Evolutionary conservation across 2,888 invertebrate genomes (phyloP), one percentile per base, ranked within the genome.

Genomic region (Plebejus melissa): DNA sequence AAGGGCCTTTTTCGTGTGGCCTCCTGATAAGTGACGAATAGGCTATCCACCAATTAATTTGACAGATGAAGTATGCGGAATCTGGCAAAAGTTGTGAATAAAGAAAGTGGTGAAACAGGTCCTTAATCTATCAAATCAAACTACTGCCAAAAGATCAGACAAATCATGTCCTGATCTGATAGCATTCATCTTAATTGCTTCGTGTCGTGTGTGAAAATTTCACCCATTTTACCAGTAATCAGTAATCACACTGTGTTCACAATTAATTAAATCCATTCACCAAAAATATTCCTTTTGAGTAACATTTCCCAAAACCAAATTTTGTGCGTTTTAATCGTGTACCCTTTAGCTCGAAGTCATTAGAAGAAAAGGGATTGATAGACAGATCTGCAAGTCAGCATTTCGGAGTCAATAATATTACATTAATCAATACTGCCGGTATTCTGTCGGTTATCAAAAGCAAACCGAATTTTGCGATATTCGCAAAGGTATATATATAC

Each of bases 391-490:
- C 87, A 80, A 82, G 82, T 85, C 83, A 82, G 82, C 83, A 79
- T 82, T 82, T 81, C 81, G 84, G 80, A 86, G 86, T 87, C 88
- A 88, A 87, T 88, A 87, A 87, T 87, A 82, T 86, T 79, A 85
- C 90, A 92, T 91, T 88, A 90, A 91, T 91, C 92, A 91, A 81
- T 82, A 85, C 82, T 87, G 91, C 88, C 90, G 87, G 84, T 84
- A 86, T 89, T 87, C 88, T 82, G 85, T 79, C 82, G 81, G 87
- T 88, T 90, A 90, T 89, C 90, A 85, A 86, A 90, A 88, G 87
- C 89, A 86, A 87, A 88, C 87, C 86, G 86, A 88, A 89, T 87
- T 86, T 89, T 90, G 88, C 88, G 88, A 90, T 90, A 90, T 88
- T 88, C 83, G 87, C 87, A 84, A 87, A 90, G 88, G 89, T 79